Percentiles rank a stretch among this genome's conserved stretches.
Conservation (phyloP, 53 echinoderm and acorn worm species). For the Astropecten irregularis region DNA sequence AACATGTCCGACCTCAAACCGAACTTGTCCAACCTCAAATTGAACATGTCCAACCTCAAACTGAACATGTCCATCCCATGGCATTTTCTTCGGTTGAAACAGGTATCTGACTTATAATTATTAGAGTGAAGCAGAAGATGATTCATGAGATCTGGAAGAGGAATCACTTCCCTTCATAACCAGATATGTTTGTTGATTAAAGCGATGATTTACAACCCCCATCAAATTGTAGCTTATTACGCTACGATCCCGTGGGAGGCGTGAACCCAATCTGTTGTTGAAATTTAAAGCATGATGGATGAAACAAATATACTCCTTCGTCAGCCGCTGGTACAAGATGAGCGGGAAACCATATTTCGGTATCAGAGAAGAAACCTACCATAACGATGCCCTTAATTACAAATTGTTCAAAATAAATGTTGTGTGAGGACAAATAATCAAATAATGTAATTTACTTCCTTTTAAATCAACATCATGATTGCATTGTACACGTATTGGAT, state of each 20-base stretch:
- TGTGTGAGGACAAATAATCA: no score
- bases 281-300: constrained; percentile 46
- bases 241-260: background rate
- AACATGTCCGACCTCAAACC: no score
- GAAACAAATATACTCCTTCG: constrained; percentile 3
- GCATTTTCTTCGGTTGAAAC: no score
- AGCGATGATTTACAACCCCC: constrained; percentile 39
- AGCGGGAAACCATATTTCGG: constrained; percentile 34
- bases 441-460: no score
- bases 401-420: no score
- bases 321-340: background rate
- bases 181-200: constrained; percentile 45
- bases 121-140: constrained; percentile 15
- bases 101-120: no score
- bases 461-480: no score
- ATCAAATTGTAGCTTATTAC: constrained; percentile 31
- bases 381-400: no score
- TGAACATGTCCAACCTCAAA: no score
- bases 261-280: constrained; percentile 45
- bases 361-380: background rate
- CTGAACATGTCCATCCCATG: no score
- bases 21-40: no score
- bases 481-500: no score
- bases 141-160: background rate
- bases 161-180: background rate